Base-by-base conservation (phyloP, 37 sponge, comb jelly and placozoan species). In the Ianthella basta region DNA sequence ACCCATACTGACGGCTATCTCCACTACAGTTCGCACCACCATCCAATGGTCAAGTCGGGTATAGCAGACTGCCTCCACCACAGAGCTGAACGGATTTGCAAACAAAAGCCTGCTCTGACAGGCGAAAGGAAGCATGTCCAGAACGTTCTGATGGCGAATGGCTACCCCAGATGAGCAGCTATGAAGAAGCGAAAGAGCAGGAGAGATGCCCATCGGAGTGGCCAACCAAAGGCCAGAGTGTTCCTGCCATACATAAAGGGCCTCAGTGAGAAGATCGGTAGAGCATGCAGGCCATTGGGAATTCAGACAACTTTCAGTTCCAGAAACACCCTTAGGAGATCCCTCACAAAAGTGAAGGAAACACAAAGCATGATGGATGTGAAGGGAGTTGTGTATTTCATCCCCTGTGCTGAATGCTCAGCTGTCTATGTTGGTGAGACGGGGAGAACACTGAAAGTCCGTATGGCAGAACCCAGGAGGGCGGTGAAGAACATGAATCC, bases 341-440 rank as follows among this genome's bases (percentile, higher is more conserved):
- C 33, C 36, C 36, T 69, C 36, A 33, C 73, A 20, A 69, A 69
- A 69, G 73, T n/a, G 64, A 61, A 61, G 64, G 64, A 61, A 61
- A 61, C 10, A 61, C 64, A 4, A 61, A 12, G 29, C 4, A 61
- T 61, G 64, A 61, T 61, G 64, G 64, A 61, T 61, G 64, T 61
- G 38, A 75, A 63, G 57, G 63, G 65, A 37, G 34, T 60, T 81
- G 82, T 81, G 35, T 59, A 64, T 60, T 50, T 2, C 12, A 81
- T 81, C 13, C 63, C 65, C 82, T 81, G 65, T 64, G 61, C 34
- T n/a, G 65, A 64, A 74, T 32, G 32, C 20, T 32, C 39, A 72
- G 73, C 23, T 29, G 40, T 37, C 40, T 72, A 72, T 29, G 30
- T 72, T 72, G 86, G 86, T 0, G 86, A 86, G 78, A 86, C 86